Percentiles rank a stretch among this genome's conserved stretches.
Evolutionary conservation across 2,888 invertebrate species (phyloP).

Genomic region (Chalcosyrphus nemorum): DNA sequence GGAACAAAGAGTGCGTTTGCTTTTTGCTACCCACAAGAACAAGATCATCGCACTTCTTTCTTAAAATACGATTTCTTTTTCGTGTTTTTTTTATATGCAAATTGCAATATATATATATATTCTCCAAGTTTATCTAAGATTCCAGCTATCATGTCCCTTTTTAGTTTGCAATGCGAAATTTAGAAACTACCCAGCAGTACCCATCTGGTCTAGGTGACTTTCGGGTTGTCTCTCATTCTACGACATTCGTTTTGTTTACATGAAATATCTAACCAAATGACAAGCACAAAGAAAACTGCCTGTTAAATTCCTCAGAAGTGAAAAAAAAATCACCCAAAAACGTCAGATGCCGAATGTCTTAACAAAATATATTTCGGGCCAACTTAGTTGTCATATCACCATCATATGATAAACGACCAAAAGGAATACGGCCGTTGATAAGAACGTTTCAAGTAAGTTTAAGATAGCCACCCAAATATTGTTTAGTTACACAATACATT

Average conservation of each 20-base stretch:
- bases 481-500: constrained; percentile 18
- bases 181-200: constrained; percentile 11
- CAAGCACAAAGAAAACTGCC: constrained; percentile 56
- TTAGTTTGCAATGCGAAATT: background rate
- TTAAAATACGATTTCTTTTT: too few species aligned
- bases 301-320: constrained; percentile 53
- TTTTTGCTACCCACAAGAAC: background rate
- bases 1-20: background rate
- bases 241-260: constrained; percentile 56
- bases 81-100: too few species aligned
- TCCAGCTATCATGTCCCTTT: background rate
- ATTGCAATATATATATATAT: too few species aligned
- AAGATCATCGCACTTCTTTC: background rate
- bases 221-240: constrained; percentile 30
- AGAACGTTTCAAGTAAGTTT: constrained; percentile 50
- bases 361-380: constrained; percentile 44
- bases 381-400: constrained; percentile 58
- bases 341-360: constrained; percentile 54
- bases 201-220: constrained; percentile 8
- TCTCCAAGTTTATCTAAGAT: background rate
- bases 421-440: constrained; percentile 42
- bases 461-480: background rate
- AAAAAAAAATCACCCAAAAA: constrained; percentile 47
- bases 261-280: constrained; percentile 44
- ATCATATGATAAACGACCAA: constrained; percentile 59